Evolutionary conservation across 2,797 vertebrate genomes (phyloP).

Genomic region (Chanos chanos): DNA sequence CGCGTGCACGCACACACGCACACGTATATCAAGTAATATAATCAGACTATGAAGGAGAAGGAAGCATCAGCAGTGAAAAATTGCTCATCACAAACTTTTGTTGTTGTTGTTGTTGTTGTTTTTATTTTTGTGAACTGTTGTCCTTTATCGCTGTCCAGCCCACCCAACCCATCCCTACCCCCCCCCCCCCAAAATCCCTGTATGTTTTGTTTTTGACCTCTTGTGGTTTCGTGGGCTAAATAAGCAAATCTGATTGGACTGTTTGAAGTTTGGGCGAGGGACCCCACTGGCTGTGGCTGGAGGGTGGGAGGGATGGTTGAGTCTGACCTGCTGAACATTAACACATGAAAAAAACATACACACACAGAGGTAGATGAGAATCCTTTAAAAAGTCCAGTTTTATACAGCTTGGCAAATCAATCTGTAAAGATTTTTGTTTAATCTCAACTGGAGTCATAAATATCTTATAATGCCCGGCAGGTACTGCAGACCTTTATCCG

Average conservation of each 20-base stretch:
- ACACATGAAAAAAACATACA: too few species aligned
- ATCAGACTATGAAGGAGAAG: slow-evolving; percentile 16
- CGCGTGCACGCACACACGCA: neutral
- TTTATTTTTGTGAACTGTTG: slow-evolving; percentile 9
- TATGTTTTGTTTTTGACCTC: too few species aligned
- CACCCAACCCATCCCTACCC: neutral
- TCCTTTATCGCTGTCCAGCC: slow-evolving; percentile 16
- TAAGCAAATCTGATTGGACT: slow-evolving; percentile 20
- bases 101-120: neutral
- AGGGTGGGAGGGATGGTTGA: neutral
- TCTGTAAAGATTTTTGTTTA: too few species aligned
- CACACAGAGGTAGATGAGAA: too few species aligned
- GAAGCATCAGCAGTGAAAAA: slow-evolving; percentile 29
- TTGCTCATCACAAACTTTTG: slow-evolving; percentile 6
- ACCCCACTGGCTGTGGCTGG: neutral
- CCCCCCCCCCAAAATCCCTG: neutral
- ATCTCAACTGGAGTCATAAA: too few species aligned
- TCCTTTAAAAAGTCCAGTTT: too few species aligned
- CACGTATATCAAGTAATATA: slow-evolving; percentile 7
- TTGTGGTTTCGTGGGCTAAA: too few species aligned
- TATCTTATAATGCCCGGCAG: too few species aligned
- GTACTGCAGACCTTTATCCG: too few species aligned
- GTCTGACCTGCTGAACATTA: too few species aligned
- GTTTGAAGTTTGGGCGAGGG: neutral
- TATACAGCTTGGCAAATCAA: too few species aligned